A percentile compares a stretch with the other conserved stretches of the same genome.
Conservation (phyloP, 92 coral and sea anemone species). For the Micromussa lordhowensis region DNA sequence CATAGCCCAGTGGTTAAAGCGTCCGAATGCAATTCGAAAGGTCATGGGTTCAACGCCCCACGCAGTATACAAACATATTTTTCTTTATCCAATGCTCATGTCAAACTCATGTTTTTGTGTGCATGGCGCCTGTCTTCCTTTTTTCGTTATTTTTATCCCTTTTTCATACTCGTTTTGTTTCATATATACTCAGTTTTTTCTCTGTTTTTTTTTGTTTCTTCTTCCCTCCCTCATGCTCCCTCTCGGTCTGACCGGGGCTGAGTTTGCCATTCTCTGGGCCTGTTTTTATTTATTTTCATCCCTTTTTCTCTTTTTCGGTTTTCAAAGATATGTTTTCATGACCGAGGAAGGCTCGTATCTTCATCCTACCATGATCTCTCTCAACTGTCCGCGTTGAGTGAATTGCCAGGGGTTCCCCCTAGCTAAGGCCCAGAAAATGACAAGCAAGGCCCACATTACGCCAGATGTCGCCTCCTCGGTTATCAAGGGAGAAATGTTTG, state of each 20-base stretch:
- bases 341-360: constrained; percentile 42
- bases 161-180: too few species aligned
- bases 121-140: too few species aligned
- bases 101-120: too few species aligned
- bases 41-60: too few species aligned
- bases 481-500: constrained; percentile 21
- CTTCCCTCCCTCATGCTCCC: not conserved
- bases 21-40: too few species aligned
- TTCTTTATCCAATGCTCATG: too few species aligned
- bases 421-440: constrained; percentile 25
- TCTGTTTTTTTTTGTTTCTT: constrained; percentile 11
- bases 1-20: too few species aligned
- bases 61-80: too few species aligned
- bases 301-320: constrained; percentile 3
- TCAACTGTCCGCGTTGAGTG: constrained; percentile 31
- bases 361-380: constrained; percentile 28
- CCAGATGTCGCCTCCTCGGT: constrained; percentile 15
- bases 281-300: too few species aligned
- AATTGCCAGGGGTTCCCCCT: constrained; percentile 13
- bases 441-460: constrained; percentile 33
- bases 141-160: too few species aligned
- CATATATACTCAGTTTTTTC: not conserved
- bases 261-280: constrained; percentile 26
- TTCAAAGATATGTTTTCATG: constrained; percentile 22
- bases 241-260: not conserved